Evolutionary conservation across 1,140 invertebrate species (phyloP), one percentile per base, ranked within the genome.

Genomic region (Panagrolaimus sp.): DNA sequence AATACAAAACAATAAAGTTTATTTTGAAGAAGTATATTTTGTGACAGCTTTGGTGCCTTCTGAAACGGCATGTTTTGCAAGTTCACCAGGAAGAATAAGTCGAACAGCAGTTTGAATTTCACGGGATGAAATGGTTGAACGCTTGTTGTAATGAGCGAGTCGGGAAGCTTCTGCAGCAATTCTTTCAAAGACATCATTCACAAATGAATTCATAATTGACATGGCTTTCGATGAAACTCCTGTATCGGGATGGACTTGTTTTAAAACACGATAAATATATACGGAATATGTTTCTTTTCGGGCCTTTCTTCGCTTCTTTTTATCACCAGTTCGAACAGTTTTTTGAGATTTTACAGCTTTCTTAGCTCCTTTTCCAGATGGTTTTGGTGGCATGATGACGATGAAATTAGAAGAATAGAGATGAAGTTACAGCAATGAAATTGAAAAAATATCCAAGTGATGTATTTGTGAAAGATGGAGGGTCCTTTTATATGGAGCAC

Each of bases 141-240:
- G 82, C 67, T 75, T 75, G 76, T 75, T 75, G 76, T 75, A 75
- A 13, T 75, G 74, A 38, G 75, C 73, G 2, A 76, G 64, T 27
- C 75, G 71, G 23, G 76, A 78, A 20, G 74, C 74, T 48, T 78
- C 74, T 11, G 63, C 76, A 31, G 76, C 74, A 42, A 75, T 75
- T 16, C 76, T 73, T 57, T 79, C 76, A 57, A 75, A 75, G 48
- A 75, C 74, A 48, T 75, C 74, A 63, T 75, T 75, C 13, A 75
- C 87, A 78, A 89, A 89, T 65, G 87, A 87, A 73, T 89, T 88
- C 87, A 89, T 88, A 48, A 89, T 88, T 53, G 84, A 79, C 87
- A 89, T 89, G 5, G 87, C 87, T 72, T 87, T 87, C 46, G 79
- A 82, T 25, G 86, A 86, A 67, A 87, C 83, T 16, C 85, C 85